Percentiles rank a stretch among this genome's conserved stretches.
Evolutionary conservation across 2,888 invertebrate species (phyloP).

Genomic region (Holacanthella duospinosa): DNA sequence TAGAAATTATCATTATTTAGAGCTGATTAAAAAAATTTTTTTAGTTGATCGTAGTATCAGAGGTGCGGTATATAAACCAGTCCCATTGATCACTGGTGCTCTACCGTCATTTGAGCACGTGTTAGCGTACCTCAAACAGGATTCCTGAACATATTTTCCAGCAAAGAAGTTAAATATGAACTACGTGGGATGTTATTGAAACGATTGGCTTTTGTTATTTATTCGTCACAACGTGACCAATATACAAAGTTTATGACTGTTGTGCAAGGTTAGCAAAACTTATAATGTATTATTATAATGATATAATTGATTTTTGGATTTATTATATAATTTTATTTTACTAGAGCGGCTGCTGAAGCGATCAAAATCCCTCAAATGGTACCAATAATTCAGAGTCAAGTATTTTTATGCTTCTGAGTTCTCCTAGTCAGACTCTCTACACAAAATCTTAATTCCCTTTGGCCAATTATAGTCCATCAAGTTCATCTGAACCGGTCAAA

Average conservation of each 20-base stretch:
- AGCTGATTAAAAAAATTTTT: no score
- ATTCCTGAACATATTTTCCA: slow-evolving; percentile 67
- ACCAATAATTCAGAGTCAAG: slow-evolving; percentile 66
- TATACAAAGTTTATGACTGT: slow-evolving; percentile 79
- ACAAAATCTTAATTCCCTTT: slow-evolving; percentile 70
- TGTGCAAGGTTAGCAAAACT: slow-evolving; percentile 65
- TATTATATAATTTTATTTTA: not conserved
- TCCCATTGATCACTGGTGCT: no score
- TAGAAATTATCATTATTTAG: no score
- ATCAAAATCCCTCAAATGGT: slow-evolving; percentile 59
- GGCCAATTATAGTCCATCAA: slow-evolving; percentile 86
- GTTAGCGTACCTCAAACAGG: slow-evolving; percentile 68
- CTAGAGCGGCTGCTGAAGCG: slow-evolving; percentile 75
- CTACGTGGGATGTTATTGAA: slow-evolving; percentile 68
- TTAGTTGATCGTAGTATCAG: no score
- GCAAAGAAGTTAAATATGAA: slow-evolving; percentile 73
- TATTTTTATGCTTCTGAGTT: slow-evolving; percentile 78
- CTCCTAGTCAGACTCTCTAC: slow-evolving; percentile 72
- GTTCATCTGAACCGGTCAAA: no score
- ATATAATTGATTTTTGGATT: not conserved
- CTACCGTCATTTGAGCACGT: slow-evolving; percentile 48
- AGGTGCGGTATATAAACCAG: no score
- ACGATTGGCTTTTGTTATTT: slow-evolving; percentile 69
- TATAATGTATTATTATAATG: no score
- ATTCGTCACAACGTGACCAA: slow-evolving; percentile 76